These are phyloP conservation scores for Holotrichia oblita DNA, from an alignment of 1,140 invertebrate genomes.

Conservation along the genomic window DNA sequence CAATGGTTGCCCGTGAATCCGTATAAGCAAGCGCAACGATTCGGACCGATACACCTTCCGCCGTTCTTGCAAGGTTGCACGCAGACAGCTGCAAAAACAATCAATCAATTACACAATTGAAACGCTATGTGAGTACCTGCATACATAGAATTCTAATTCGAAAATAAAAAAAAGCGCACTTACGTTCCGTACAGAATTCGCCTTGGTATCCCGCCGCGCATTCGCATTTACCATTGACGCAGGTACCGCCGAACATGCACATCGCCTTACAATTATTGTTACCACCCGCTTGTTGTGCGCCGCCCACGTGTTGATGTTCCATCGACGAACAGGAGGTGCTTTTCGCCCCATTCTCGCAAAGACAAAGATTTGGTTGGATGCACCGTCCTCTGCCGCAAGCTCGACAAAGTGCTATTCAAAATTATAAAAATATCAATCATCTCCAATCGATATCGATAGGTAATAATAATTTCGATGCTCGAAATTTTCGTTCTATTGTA, in stretches of 20 bases:
- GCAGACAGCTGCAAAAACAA: slow-evolving; percentile 75
- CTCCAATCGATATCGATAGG: no score
- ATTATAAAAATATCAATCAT: no score
- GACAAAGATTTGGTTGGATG: background rate
- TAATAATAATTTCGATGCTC: no score
- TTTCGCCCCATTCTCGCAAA: background rate
- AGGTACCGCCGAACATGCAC: slow-evolving; percentile 82
- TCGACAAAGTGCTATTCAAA: background rate
- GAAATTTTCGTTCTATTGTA: no score
- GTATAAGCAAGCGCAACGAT: slow-evolving; percentile 86
- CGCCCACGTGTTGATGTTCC: background rate
- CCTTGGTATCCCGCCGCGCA: slow-evolving; percentile 79
- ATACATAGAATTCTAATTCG: no score
- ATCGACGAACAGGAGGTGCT: background rate
- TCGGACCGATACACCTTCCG: slow-evolving; percentile 84
- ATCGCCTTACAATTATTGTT: slow-evolving; percentile 66
- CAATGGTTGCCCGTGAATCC: slow-evolving; percentile 85
- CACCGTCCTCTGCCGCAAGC: slow-evolving; percentile 12
- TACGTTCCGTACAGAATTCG: slow-evolving; percentile 82
- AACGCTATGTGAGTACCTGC: no score
- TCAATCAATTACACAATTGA: no score
- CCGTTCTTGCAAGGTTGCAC: slow-evolving; percentile 83
- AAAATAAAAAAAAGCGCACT: no score
- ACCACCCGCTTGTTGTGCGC: background rate
- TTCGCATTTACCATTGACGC: slow-evolving; percentile 75